Evolutionary conservation across 2,113 vertebrate genomes (phyloP).

Genomic region (Elephas maximus): DNA sequence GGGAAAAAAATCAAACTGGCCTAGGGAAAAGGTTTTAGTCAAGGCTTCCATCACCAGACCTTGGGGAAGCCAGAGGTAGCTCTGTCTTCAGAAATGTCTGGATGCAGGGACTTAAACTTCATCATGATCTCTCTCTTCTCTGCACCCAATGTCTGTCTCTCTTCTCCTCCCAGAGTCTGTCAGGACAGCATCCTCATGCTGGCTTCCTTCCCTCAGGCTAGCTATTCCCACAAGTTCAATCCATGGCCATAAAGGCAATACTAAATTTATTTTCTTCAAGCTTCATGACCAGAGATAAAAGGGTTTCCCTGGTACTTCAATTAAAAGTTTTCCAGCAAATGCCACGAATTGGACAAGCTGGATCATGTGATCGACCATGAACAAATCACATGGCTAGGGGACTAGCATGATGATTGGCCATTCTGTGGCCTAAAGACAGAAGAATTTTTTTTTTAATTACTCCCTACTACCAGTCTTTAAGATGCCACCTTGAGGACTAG

Average conservation of each 20-base stretch:
- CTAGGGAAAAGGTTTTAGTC: background rate
- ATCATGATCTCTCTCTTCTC: background rate
- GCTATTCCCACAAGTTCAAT: background rate
- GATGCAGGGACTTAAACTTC: background rate
- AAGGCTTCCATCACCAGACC: background rate
- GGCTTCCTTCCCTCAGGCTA: background rate
- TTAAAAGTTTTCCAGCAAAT: slow-evolving; percentile 14
- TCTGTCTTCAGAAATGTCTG: background rate
- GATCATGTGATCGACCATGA: background rate
- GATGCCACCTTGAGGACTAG: too few species aligned
- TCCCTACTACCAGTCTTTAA: too few species aligned
- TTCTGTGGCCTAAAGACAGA: background rate
- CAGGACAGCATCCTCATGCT: background rate
- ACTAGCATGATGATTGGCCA: background rate
- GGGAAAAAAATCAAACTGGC: background rate
- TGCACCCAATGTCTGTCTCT: background rate
- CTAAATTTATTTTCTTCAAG: background rate
- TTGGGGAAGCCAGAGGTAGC: background rate
- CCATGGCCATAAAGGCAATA: background rate
- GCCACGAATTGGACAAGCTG: background rate
- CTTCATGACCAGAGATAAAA: background rate
- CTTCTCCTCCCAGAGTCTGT: background rate
- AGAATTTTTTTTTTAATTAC: background rate
- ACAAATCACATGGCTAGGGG: background rate
- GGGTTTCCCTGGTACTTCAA: background rate